Percentiles rank a stretch among this genome's conserved stretches.
phyloP scores from a whole-genome alignment of 2,113 vertebrate genomes.

The Meriones unguiculatus region DNA sequence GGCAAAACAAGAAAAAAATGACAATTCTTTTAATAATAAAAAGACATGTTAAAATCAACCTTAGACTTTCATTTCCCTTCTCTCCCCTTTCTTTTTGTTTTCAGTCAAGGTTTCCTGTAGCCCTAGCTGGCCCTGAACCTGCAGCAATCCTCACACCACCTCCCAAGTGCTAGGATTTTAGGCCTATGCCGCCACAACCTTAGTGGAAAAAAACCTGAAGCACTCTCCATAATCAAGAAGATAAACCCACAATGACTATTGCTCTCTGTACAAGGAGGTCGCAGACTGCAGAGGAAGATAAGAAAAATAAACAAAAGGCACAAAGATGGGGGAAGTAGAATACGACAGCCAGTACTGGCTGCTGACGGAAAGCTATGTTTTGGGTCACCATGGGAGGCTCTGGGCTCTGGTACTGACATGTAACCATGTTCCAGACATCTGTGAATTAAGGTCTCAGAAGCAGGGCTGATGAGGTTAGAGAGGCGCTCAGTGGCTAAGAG shows the following conservation, averaged over 20 bases:
- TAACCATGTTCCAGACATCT: neutral
- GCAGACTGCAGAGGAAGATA: neutral
- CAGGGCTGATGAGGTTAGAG: too few relatives aligned
- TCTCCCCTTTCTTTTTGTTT: neutral
- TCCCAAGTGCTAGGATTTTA: neutral
- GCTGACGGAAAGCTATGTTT: neutral
- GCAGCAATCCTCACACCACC: neutral
- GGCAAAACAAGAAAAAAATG: neutral
- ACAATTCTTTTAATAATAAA: neutral
- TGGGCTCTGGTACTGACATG: neutral
- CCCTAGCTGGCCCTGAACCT: neutral
- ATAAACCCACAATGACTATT: neutral
- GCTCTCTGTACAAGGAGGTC: neutral
- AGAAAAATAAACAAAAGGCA: constrained; percentile 13
- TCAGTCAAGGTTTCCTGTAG: neutral
- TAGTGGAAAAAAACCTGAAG: neutral
- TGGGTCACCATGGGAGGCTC: neutral
- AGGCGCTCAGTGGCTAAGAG: neutral
- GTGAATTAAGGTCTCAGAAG: neutral
- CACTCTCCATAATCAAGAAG: neutral
- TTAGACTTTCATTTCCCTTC: neutral
- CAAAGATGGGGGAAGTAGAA: neutral
- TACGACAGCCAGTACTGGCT: neutral
- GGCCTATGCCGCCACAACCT: neutral
- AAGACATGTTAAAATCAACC: neutral